Evolutionary conservation across 2,113 vertebrate genomes (phyloP), one percentile per base, ranked within the genome.

Genomic region (Labrus mixtus): DNA sequence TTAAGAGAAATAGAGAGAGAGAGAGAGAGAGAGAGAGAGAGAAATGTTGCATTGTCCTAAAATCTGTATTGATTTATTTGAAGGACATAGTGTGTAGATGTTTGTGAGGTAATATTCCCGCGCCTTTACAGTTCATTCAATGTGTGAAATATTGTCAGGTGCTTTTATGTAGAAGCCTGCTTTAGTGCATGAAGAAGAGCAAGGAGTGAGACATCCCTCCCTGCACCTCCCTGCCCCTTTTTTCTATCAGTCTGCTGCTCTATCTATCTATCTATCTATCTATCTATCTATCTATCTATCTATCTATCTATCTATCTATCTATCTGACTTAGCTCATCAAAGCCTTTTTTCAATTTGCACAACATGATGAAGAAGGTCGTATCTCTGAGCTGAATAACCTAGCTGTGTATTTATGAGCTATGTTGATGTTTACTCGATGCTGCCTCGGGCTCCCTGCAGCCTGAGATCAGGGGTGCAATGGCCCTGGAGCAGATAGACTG

Each of bases 381-480:
- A 67, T 85, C n/a, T 77, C 46, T 48, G 46, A 48, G 4, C 46
- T 48, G 46, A 48, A 48, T 48, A 48, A 48, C 46, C 19, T 8
- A 48, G 19, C 4, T 10, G 43, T 55, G 72, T 66, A 58, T 82
- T 88, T 82, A 17, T 72, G 81, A 88, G 70, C 66, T 50, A 19
- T 87, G 89, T 79, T 71, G 83, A 80, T 90, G 85, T 89, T 90
- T 87, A 70, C 77, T 70, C 78, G 13, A 37, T 82, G 70, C 69
- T 68, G 73, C 82, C 54, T 2, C 63, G 72, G 81, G 79, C 83
- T 85, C 84, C 84, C 70, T 75, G 78, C 79, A 84, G 88, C 79
- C 77, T 41, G 29, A 19, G 58, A 11, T 61, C 70, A 71, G 25
- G 59, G 65, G 56, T 74, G 69, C 66, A 22, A 39, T 48, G 76